Evolutionary conservation across 2,113 vertebrate species (phyloP), one percentile per base, ranked within the genome.

Genomic region (Cisticola juncidis): DNA sequence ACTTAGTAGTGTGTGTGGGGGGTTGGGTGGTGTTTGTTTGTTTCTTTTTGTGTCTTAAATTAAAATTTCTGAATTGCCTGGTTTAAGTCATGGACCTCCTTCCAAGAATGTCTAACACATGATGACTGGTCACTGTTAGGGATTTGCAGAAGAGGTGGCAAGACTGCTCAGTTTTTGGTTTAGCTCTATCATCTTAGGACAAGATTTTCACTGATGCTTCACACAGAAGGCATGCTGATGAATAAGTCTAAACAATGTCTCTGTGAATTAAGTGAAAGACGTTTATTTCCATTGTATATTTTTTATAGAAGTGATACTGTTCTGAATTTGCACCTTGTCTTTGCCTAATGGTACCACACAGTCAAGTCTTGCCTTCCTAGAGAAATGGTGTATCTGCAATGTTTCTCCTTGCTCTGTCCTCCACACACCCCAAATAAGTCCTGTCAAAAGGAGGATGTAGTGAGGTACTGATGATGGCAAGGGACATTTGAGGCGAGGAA

Each of bases 331-430:
- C 42, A 33, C 50, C 14, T 69, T 65, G 6, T 9, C 6, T 70
- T 84, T 95, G 53, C 22, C 22, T 56, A 14, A 48, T 24, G 12
- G 6, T 2, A 2, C 56, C 0, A 3, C 4, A 5, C 1, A 29
- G 51, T 58, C 35, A 26, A 23, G 11, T n/a, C 66, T 87, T 3
- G 0, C 28, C 28, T 56, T 33, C 11, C 2, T 23, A 31, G 23
- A 69, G 29, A 13, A 36, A 16, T 36, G 21, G 4, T 84, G 38
- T 74, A 60, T 66, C 26, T 4, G 3, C 33, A 38, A 2, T 20
- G 13, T 44, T 86, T 78, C 38, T 86, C 42, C n/a, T 91, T 0
- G 1, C 48, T 70, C 23, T 13, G 0, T 47, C 20, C 2, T 82
- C 26, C 29, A 20, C 10, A 25, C 48, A 64, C 5, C 7, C 38